Evolutionary conservation across 2,797 vertebrate species (phyloP), one percentile per base, ranked within the genome.

Genomic region (Eptatretus atami): DNA sequence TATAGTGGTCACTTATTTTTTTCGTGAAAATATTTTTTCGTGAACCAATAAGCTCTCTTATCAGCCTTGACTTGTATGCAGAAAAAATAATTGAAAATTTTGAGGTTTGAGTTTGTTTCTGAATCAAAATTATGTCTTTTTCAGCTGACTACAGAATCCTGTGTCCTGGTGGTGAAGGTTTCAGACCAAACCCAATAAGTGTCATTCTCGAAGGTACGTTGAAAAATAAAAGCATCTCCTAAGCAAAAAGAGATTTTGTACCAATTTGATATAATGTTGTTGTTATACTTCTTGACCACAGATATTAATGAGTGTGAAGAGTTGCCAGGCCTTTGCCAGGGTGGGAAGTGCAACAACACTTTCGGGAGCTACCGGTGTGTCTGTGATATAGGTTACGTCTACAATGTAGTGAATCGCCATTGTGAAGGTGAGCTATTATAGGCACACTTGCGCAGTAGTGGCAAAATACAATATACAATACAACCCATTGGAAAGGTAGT

Each of bases 251-350:
- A 25, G 54, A 19, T 44, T 44, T 44, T 44, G 31, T 44, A 44
- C 31, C 31, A 44, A 44, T 44, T 44, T 44, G 31, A 44, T 44
- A 44, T 8, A 44, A 44, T 44, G 31, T 44, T 44, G 31, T 44
- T 44, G 31, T 19, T 19, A 19, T 44, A 44, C 31, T 44, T 44
- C 2, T 44, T 44, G 31, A 44, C 68, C 70, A 60, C 67, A 83
- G 82, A 83, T 68, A 81, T 83, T 57, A 80, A 84, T 53, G 82
- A 84, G 69, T 83, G 81, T 68, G 77, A 79, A 69, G 79, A 81
- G 66, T 69, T 80, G 53, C 81, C 80, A 6, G 81, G 80, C n/a
- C 75, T 82, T 57, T 84, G 79, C 68, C 80, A 81, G 66, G 80
- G 79, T 52, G 81, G 81, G 69, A 80, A 82, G 70, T 83, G 80